phyloP scores from a whole-genome alignment of 1,140 invertebrate genomes.

The Nephotettix cincticeps region DNA sequence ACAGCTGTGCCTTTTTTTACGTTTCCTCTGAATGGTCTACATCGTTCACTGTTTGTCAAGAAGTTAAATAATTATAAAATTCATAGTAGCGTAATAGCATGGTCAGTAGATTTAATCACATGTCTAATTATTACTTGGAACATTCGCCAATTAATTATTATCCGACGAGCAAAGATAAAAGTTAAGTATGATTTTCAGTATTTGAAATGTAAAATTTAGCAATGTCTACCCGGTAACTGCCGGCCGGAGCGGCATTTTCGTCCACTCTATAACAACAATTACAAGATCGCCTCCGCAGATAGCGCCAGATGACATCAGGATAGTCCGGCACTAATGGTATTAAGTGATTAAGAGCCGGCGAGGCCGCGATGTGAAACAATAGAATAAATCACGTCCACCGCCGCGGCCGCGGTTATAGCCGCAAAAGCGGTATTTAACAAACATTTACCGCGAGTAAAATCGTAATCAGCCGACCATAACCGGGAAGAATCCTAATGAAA shows the following conservation, averaged over 20 bases:
- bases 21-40: too few species aligned
- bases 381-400: background rate
- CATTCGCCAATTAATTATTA: too few species aligned
- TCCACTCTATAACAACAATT: background rate
- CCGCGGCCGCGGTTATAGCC: background rate
- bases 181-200: too few species aligned
- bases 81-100: too few species aligned
- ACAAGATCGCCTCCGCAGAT: background rate
- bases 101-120: too few species aligned
- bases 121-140: too few species aligned
- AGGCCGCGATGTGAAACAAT: slow-evolving; percentile 2
- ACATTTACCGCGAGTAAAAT: background rate
- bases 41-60: too few species aligned
- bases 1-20: too few species aligned
- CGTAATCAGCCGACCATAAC: background rate
- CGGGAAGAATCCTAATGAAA: background rate
- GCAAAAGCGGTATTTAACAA: slow-evolving; percentile 9
- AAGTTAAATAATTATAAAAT: too few species aligned
- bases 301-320: background rate
- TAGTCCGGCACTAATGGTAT: background rate
- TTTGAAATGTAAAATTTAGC: too few species aligned
- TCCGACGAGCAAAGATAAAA: too few species aligned
- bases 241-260: background rate
- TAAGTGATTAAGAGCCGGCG: slow-evolving; percentile 3
- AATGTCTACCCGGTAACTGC: too few species aligned